These are phyloP conservation scores for Brienomyrus longianalis DNA, from an alignment of 2,113 vertebrate genomes.

Conservation along the genomic window DNA sequence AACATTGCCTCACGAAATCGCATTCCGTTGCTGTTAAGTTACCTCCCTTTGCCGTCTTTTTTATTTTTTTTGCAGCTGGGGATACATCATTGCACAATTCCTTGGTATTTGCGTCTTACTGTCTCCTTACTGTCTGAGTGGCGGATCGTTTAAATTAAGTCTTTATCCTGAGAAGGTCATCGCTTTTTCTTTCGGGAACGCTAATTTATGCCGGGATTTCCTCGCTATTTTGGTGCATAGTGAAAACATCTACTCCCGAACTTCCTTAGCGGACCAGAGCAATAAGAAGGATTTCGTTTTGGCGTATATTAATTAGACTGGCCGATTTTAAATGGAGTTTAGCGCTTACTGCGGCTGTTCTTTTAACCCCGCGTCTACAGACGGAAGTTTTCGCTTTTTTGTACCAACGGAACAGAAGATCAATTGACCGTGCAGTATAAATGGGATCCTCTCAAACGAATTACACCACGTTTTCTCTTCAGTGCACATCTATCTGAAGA, in stretches of 20 bases:
- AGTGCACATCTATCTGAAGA: not conserved
- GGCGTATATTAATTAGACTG: constrained; percentile 23
- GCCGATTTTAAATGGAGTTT: constrained; percentile 19
- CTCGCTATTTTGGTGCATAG: constrained; percentile 24
- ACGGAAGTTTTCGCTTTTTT: constrained; percentile 39
- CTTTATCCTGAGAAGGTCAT: constrained; percentile 47
- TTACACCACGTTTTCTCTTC: constrained; percentile 45
- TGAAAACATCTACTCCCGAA: constrained; percentile 40
- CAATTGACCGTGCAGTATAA: constrained; percentile 28
- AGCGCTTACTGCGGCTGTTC: not conserved
- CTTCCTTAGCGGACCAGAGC: constrained; percentile 47
- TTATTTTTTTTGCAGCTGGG: constrained; percentile 5
- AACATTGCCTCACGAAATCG: constrained; percentile 26
- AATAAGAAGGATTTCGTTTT: constrained; percentile 37
- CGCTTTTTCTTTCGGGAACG: constrained; percentile 40
- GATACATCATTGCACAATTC: constrained; percentile 9
- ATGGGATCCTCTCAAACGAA: constrained; percentile 53
- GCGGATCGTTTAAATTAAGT: constrained; percentile 53
- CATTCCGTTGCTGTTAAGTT: constrained; percentile 43
- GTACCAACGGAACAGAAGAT: constrained; percentile 18
- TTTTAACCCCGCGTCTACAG: not conserved
- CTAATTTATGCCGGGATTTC: constrained; percentile 41
- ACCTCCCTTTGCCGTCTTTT: constrained; percentile 19
- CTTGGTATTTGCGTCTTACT: not conserved
- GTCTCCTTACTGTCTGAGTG: constrained; percentile 20